Evolutionary conservation across 1,140 invertebrate genomes (phyloP).

Genomic region (Calephelis nemesis): DNA sequence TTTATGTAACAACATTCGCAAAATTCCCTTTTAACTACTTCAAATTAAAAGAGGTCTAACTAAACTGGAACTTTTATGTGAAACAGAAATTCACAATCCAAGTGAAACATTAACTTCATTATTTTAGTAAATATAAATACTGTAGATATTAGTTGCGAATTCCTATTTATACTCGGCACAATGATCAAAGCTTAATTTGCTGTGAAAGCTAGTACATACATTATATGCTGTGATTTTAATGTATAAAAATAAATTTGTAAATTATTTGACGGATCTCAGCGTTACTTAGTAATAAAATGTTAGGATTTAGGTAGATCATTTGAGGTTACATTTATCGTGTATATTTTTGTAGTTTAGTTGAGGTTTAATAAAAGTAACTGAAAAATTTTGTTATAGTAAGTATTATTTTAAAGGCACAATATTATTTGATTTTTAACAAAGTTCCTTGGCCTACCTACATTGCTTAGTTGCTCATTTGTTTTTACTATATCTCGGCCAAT

Average conservation of each 20-base stretch:
- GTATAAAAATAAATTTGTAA: conserved; percentile 10
- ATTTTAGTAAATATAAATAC: background rate
- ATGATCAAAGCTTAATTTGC: conserved; percentile 6
- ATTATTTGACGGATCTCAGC: conserved; percentile 14
- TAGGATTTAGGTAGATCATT: background rate
- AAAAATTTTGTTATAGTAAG: too few species aligned
- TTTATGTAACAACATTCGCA: too few species aligned
- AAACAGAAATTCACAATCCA: too few species aligned
- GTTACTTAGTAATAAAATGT: background rate
- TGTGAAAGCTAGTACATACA: background rate
- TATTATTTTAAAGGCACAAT: too few species aligned
- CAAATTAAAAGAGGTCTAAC: too few species aligned
- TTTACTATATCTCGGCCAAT: too few species aligned
- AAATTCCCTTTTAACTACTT: too few species aligned
- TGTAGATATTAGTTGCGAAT: conserved; percentile 4
- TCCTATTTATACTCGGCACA: conserved; percentile 1
- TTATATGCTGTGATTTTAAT: conserved; percentile 1
- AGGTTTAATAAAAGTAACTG: background rate
- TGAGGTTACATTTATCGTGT: conserved; percentile 1
- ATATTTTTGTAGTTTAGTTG: conserved; percentile 9
- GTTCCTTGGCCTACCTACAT: too few species aligned
- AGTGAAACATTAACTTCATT: too few species aligned
- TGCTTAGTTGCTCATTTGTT: too few species aligned
- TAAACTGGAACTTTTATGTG: too few species aligned
- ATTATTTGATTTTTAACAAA: too few species aligned